A percentile compares a stretch with the other conserved stretches of the same genome.
These are phyloP conservation scores for Operophtera brumata DNA, from an alignment of 2,888 invertebrate species.

Conservation along the genomic window DNA sequence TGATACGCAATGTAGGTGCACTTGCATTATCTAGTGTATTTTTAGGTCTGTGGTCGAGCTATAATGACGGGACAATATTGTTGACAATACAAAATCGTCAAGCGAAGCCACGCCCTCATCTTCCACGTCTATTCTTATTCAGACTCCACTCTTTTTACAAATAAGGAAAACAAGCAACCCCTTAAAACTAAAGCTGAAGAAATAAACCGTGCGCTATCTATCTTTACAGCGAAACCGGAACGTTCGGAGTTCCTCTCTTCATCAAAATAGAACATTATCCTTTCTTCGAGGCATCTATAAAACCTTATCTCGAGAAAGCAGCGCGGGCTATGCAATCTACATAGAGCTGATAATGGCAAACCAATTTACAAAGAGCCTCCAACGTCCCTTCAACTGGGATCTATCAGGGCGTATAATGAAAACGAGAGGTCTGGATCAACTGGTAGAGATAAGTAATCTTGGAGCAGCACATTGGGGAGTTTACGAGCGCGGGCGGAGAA, in stretches of 20 bases:
- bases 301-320: conserved; percentile 77
- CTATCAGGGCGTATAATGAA: conserved; percentile 57
- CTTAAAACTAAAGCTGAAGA: conserved; percentile 15
- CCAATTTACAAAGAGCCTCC: conserved; percentile 50
- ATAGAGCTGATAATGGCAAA: conserved; percentile 77
- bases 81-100: too few relatives aligned
- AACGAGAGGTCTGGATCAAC: conserved; percentile 52
- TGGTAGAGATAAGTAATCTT: conserved; percentile 76
- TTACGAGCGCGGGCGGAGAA: conserved; percentile 75
- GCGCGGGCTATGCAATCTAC: conserved; percentile 75
- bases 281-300: conserved; percentile 72
- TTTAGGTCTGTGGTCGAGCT: too few relatives aligned
- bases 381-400: conserved; percentile 42
- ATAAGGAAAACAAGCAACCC: conserved; percentile 5
- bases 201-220: conserved; percentile 48
- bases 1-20: too few relatives aligned
- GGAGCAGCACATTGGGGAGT: conserved; percentile 74
- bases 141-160: not conserved
- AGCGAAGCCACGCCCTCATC: too few relatives aligned
- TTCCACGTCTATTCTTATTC: too few relatives aligned
- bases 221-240: conserved; percentile 62
- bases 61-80: too few relatives aligned
- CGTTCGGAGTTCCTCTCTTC: conserved; percentile 60
- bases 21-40: too few relatives aligned
- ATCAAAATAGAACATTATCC: conserved; percentile 77